Evolutionary conservation across 2,888 invertebrate genomes (phyloP).

Genomic region (Xestoiulus laeticollis): DNA sequence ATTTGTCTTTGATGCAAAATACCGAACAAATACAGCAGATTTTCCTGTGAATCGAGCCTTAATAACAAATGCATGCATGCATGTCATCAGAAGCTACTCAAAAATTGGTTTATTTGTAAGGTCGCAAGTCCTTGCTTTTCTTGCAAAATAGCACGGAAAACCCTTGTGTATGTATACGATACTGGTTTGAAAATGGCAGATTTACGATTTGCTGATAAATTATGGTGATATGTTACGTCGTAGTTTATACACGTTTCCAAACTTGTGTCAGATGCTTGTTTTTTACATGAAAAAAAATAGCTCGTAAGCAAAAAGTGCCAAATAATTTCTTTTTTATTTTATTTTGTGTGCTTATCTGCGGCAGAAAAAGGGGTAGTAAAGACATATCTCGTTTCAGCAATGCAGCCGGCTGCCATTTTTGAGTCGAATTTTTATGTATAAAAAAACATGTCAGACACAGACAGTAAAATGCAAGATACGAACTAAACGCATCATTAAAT

Average conservation of each 20-base stretch:
- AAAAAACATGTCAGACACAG: slow-evolving; percentile 2
- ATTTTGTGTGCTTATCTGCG: background rate
- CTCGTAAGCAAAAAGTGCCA: background rate
- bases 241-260: background rate
- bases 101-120: too few relatives aligned
- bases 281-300: background rate
- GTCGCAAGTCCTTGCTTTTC: background rate
- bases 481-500: slow-evolving; percentile 33
- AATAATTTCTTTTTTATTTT: background rate
- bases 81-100: too few relatives aligned
- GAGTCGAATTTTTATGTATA: background rate
- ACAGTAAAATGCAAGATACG: slow-evolving; percentile 37
- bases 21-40: too few relatives aligned
- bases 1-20: background rate
- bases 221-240: background rate
- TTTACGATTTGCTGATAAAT: slow-evolving; percentile 8
- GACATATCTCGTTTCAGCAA: background rate
- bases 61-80: too few relatives aligned
- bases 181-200: background rate
- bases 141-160: background rate
- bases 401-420: slow-evolving; percentile 20
- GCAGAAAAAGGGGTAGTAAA: background rate
- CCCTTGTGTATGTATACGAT: background rate
- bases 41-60: too few relatives aligned
- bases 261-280: background rate